Evolutionary conservation across 2,888 invertebrate genomes (phyloP).

Genomic region (Scaptomyza polygonia): DNA sequence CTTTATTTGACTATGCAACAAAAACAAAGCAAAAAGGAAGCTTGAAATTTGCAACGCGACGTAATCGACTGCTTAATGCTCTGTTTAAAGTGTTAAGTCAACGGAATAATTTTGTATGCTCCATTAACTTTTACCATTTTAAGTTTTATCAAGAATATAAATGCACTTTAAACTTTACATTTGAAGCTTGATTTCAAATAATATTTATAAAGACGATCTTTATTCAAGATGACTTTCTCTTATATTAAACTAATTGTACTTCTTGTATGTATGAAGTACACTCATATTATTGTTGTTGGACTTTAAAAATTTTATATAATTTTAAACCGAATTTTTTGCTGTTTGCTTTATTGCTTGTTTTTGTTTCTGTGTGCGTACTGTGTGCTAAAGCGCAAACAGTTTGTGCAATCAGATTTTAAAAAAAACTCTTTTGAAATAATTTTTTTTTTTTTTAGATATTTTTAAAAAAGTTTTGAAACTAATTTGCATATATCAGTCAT

Average conservation of each 20-base stretch:
- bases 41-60: neutral
- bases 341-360: neutral
- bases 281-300: no score
- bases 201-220: no score
- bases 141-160: neutral
- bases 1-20: neutral
- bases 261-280: no score
- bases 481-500: conserved; percentile 1
- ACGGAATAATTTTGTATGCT: neutral
- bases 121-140: neutral
- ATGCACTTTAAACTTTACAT: neutral
- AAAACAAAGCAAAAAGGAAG: neutral
- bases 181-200: no score
- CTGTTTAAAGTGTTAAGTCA: neutral
- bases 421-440: neutral
- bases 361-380: neutral
- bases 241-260: no score
- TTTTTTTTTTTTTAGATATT: neutral
- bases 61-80: neutral
- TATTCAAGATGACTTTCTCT: no score
- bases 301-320: no score
- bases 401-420: neutral
- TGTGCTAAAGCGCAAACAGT: neutral
- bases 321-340: neutral
- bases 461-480: neutral